Evolutionary conservation across 2,888 invertebrate genomes (phyloP).

Genomic region (Rhagonycha lutea): DNA sequence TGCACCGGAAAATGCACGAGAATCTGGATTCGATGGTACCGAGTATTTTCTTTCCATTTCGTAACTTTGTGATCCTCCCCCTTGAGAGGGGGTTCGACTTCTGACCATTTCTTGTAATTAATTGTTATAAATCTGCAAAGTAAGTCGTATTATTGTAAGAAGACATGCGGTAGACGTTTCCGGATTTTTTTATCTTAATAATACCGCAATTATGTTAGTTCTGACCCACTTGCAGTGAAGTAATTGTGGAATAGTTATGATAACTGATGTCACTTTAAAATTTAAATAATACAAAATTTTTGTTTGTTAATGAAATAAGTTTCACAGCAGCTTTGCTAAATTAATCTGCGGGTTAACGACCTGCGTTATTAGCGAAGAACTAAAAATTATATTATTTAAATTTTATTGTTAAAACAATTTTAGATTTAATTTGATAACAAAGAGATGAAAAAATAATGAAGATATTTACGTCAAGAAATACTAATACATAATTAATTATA

Average conservation of each 20-base stretch:
- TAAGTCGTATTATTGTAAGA: neutral
- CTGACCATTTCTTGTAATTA: constrained; percentile 38
- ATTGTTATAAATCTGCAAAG: constrained; percentile 12
- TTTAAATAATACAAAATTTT: neutral
- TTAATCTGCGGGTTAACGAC: neutral
- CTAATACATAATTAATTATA: constrained; percentile 1
- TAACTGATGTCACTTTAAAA: neutral
- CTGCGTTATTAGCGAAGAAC: neutral
- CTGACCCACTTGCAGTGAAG: neutral
- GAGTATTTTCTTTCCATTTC: constrained; percentile 84
- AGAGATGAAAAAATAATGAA: neutral
- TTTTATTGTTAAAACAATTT: neutral
- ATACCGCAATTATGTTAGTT: constrained; percentile 1
- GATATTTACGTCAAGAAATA: neutral
- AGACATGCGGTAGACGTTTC: neutral
- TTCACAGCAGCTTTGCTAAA: neutral
- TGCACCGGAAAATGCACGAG: constrained; percentile 73
- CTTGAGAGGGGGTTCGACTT: constrained; percentile 46
- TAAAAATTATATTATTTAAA: neutral
- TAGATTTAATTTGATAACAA: neutral
- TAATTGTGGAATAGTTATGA: neutral
- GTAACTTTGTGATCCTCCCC: constrained; percentile 61
- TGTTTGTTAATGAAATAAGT: neutral
- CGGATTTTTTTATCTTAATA: neutral
- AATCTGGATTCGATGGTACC: constrained; percentile 80